Evolutionary conservation across 2,797 vertebrate species (phyloP), one percentile per base, ranked within the genome.

Genomic region (Rhodeus uyekii): DNA sequence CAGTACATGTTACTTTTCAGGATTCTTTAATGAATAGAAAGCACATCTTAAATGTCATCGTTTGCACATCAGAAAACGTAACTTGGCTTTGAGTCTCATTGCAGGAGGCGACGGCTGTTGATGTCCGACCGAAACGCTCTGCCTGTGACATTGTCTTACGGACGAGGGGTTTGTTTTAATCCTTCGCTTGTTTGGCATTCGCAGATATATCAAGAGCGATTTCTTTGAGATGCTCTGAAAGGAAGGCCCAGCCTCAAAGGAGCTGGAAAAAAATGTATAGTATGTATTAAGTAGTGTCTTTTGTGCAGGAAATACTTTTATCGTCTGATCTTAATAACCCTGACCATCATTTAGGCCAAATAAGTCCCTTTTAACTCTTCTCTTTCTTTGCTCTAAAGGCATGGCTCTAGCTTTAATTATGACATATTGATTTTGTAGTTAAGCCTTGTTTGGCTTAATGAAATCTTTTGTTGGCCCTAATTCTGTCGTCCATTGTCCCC

Each of bases 381-480:
- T 89, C 89, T 90, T 82, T 92, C 90, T 92, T 88, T 85, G 83
- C 89, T 89, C 89, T 91, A 92, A 93, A 85, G 85, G 84, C 86
- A 92, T 88, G 90, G 90, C 87, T 87, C 91, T 86, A 88, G 76
- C 85, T 96, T 95, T 95, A 96, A 95, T 95, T 95, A 96, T 94
- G 92, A 94, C 92, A 83, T 93, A 96, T 95, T 93, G 96, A 97
- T 94, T 94, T 96, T 93, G 95, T 95, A 93, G 93, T 95, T 95
- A 94, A 95, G 93, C 93, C 93, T 92, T 95, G 95, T 96, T 96
- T 95, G 93, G 93, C 92, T 93, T 94, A 96, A 96, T 96, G 96
- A 95, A 96, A 95, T 93, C 95, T 94, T 96, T 95, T 96, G 95
- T 96, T 95, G 94, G 93, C 91, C 92, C 93, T 96, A 89, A 94